Evolutionary conservation across 1,140 invertebrate genomes (phyloP), one percentile per base, ranked within the genome.

Genomic region (Zaprionus davidi): DNA sequence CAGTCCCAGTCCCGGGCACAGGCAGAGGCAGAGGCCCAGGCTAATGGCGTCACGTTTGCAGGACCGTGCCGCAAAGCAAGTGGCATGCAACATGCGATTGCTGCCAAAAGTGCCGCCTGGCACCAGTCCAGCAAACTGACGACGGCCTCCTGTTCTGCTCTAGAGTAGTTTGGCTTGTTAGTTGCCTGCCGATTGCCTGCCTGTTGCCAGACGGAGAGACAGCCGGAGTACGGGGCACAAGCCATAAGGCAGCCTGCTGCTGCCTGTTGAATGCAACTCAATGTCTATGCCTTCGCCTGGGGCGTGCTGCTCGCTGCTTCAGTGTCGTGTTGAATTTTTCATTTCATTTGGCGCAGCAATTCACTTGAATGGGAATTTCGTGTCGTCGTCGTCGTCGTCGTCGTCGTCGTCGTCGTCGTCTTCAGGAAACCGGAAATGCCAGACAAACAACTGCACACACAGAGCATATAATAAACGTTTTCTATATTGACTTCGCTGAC

Each of bases 11-110:
- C 17, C 4, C 11, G 3, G n/a, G 28, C 15, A 46, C 22, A 28
- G 28, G 34, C n/a, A 51, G n/a, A 75, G 76, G 78, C 81, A 51
- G 17, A 75, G 76, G 78, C 81, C 60, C 82, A 62, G 58, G 80
- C 84, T 88, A 88, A 88, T 88, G 81, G 84, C 85, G 81, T 88
- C 84, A 88, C 84, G 84, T 88, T 90, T 90, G 81, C 70, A 63
- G 57, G 71, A 64, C 56, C 78, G 66, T 83, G 79, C 85, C 85
- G 79, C 73, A 71, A 64, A 68, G 80, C 83, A 85, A 90, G 86
- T 91, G 88, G 88, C 88, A 91, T 91, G 88, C 88, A 91, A 91
- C 88, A 91, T 91, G 88, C 88, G 88, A 91, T 91, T 91, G 88
- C 88, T 91, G 88, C 88, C 88, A 91, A 91, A 88, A 90, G 85